Evolutionary conservation across 2,888 invertebrate species (phyloP).

Genomic region (Diarsia mendica): DNA sequence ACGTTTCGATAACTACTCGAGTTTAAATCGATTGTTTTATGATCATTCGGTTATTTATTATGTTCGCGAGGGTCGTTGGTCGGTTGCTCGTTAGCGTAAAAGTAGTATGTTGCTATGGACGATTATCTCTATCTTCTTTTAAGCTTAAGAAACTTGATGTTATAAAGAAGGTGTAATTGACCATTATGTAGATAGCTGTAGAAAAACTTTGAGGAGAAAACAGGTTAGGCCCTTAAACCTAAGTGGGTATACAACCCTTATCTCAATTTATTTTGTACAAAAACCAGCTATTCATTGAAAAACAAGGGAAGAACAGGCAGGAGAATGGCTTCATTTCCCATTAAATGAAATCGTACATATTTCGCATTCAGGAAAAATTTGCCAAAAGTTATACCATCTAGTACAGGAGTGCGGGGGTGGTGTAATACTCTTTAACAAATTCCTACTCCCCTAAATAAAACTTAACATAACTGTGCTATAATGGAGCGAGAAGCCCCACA

Average conservation of each 20-base stretch:
- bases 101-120: not conserved
- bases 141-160: not conserved
- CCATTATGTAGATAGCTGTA: not conserved
- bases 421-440: not conserved
- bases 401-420: not conserved
- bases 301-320: not conserved
- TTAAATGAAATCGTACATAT: slow-evolving; percentile 1
- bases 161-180: not conserved
- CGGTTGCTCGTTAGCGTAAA: not conserved
- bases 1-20: slow-evolving; percentile 30
- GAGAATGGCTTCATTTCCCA: not conserved
- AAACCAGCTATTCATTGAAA: not conserved
- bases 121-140: not conserved
- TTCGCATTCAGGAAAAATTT: not conserved
- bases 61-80: slow-evolving; percentile 8
- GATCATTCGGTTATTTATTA: slow-evolving; percentile 24
- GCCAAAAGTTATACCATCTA: not conserved
- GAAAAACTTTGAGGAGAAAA: not conserved
- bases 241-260: too few species aligned
- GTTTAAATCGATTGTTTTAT: slow-evolving; percentile 35
- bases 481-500: slow-evolving; percentile 32
- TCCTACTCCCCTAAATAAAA: slow-evolving; percentile 5
- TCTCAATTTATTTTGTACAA: not conserved
- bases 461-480: not conserved
- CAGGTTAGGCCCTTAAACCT: not conserved